phyloP scores from a whole-genome alignment of 2,113 vertebrate species.

The Ameiurus melas region DNA sequence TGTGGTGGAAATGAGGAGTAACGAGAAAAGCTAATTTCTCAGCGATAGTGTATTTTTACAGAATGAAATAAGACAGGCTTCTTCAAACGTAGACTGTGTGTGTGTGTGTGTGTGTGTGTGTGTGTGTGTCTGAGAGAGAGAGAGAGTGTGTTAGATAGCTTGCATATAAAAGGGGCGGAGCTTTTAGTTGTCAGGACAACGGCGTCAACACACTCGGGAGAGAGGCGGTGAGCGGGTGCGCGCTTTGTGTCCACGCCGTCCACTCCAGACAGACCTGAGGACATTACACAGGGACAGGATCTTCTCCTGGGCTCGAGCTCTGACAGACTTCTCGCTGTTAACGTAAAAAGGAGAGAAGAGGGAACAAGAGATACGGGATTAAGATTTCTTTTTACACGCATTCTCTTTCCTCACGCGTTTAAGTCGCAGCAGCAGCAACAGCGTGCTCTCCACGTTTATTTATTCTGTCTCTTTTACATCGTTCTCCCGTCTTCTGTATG shows the following conservation, averaged over 20 bases:
- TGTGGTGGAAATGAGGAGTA: background rate
- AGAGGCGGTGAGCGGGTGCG: constrained; percentile 9
- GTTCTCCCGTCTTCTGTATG: background rate
- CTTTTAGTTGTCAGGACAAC: constrained; percentile 76
- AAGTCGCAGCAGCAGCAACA: background rate
- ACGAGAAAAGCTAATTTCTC: background rate
- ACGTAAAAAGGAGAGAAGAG: background rate
- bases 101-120: background rate
- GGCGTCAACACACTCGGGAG: constrained; percentile 53
- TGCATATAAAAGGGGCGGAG: constrained; percentile 55
- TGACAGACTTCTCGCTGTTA: background rate
- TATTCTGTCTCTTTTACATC: background rate
- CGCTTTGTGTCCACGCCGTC: background rate
- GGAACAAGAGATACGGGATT: background rate
- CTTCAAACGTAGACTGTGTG: too few species aligned
- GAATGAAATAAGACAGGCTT: background rate
- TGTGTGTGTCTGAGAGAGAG: background rate
- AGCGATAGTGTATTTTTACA: background rate
- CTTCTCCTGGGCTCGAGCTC: background rate
- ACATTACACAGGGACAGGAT: background rate
- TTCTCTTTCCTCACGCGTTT: background rate
- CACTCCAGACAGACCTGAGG: background rate
- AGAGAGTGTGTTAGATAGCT: background rate
- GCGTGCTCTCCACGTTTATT: background rate
- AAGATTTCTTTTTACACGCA: background rate